Evolutionary conservation across 2,797 vertebrate genomes (phyloP), one percentile per base, ranked within the genome.

Genomic region (Geranospiza caerulescens): DNA sequence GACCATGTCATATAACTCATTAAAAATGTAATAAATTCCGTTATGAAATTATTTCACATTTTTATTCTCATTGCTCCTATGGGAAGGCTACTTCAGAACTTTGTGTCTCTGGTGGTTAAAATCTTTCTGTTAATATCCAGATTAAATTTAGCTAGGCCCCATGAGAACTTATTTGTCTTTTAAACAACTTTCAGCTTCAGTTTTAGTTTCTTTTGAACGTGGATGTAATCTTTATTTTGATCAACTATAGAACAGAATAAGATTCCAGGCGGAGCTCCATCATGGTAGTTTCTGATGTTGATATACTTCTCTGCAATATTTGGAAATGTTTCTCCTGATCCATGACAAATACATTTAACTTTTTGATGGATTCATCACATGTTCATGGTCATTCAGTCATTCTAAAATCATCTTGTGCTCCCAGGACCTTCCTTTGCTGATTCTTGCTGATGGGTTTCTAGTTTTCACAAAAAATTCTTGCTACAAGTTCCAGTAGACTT

Each of bases 1-100:
- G 94, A 64, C 52, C 68, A 91, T 95, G 87, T 68, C 89, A 78
- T 67, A 58, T 63, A 95, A 91, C 91, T 94, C 87, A 96, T 96
- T 97, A 92, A 96, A 92, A 96, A 87, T 42, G 5, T 82, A 93
- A 95, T 60, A 95, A 87, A 83, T 83, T 87, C 64, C 40, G 74
- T 90, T 86, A 91, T 68, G 22, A 93, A 92, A 91, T 93, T 93
- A 85, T 85, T 96, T 93, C 15, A 2, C 36, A 18, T 92, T 92
- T 95, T 94, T 72, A 71, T 70, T 80, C 52, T 90, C 47, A 52
- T 89, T 79, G 44, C 7, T 92, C 93, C 78, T 76, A 0, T 89
- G 93, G 74, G 96, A 87, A 87, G 71, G 29, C 68, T 91, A 74
- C 71, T 83, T 92, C 75, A 84, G 63, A 91, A 95, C 33, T 80